A percentile compares a stretch with the other conserved stretches of the same genome.
Evolutionary conservation across 1,140 invertebrate genomes (phyloP).

Genomic region (Paraescarpia echinospica): DNA sequence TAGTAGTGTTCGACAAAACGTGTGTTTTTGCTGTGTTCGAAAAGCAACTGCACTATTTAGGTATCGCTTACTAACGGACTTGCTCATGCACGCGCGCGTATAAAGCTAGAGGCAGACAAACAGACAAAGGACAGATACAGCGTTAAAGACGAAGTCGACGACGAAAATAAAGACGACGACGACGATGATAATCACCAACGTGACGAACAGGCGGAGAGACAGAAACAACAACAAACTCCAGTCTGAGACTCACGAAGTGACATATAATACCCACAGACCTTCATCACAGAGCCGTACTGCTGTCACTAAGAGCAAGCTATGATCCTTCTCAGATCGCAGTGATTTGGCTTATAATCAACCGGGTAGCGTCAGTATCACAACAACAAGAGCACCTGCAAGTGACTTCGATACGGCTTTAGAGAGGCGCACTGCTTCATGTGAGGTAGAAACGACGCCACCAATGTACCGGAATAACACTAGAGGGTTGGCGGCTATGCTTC

Average conservation of each 20-base stretch:
- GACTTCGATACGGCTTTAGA: neutral
- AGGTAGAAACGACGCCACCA: neutral
- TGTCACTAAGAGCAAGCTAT: too few species aligned
- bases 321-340: neutral
- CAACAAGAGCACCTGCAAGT: neutral
- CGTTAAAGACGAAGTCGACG: too few species aligned
- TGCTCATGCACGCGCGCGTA: neutral
- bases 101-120: too few species aligned
- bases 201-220: too few species aligned
- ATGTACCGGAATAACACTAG: neutral
- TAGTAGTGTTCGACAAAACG: neutral
- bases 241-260: too few species aligned
- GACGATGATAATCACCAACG: too few species aligned
- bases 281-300: too few species aligned
- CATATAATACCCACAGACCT: too few species aligned
- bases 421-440: neutral
- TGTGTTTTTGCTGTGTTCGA: neutral
- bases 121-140: too few species aligned
- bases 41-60: neutral
- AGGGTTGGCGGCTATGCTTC: neutral
- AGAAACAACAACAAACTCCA: too few species aligned
- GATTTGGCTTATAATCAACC: neutral
- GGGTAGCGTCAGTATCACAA: neutral
- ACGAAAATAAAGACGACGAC: too few species aligned
- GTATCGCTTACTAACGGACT: neutral